Base-by-base conservation (phyloP, 2,888 invertebrate species). In the Minunthozetes semirufus region DNA sequence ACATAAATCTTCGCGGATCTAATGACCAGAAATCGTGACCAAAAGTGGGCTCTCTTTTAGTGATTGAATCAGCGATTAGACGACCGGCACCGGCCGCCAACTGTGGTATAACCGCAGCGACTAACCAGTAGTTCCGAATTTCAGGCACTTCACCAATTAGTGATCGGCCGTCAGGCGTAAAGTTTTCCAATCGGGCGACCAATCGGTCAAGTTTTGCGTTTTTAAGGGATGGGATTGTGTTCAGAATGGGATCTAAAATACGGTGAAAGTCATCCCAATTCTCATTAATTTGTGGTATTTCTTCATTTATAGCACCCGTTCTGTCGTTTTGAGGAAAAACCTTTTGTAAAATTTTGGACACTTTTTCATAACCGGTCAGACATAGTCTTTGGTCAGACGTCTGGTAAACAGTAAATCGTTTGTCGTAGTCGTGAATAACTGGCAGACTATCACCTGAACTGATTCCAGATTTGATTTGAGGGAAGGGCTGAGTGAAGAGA, bases 111-210 rank as follows among this genome's bases (percentile, higher is more conserved):
- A 93, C 90, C 0, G 95, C 98, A 53, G 95, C 93, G 0, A 96
- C 94, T 56, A 98, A 89, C 82, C 89, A 90, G 82, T 95, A 95
- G 81, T 93, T 93, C 79, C 88, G 86, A 80, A 94, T 92, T 87
- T 97, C 96, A 0, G 96, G 92, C 3, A 92, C 88, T 85, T 95
- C 93, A 0, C 98, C 98, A 0, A 98, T 87, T 73, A 97, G 92
- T 91, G 94, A 94, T 81, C 91, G 92, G 83, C 94, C 94, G 82
- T 99, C 98, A 0, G 98, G 96, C 5, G 96, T 94, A 84, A 97
- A 98, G 1, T 93, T 92, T 84, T 97, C 97, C 0, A 95, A 89
- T 0, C 93, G 91, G 81, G 94, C 94, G 80, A 90, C 89, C 17
- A 98, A 85, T 78, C 89, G 88, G 79, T 93, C 90, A 19, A 95